Conservation (phyloP, 2,888 invertebrate genomes). For the Omphaloscelis lunosa region DNA sequence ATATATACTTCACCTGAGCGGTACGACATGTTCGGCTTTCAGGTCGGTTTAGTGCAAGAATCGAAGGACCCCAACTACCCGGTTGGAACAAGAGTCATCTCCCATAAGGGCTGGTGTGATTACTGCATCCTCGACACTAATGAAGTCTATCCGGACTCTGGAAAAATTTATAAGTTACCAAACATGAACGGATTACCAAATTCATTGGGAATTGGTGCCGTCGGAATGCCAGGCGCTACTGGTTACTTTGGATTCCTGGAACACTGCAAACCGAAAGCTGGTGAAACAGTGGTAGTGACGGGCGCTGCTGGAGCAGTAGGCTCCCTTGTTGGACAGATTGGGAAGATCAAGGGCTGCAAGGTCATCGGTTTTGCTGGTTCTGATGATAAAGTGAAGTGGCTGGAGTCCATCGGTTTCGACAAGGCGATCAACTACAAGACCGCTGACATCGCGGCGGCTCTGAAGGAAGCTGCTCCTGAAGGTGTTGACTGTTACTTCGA, state of each 20-base stretch:
- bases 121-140: constrained; percentile 60
- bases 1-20: constrained; percentile 69
- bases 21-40: constrained; percentile 76
- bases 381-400: constrained; percentile 93
- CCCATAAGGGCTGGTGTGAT: constrained; percentile 80
- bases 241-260: constrained; percentile 94
- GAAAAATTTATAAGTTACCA: constrained; percentile 84
- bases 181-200: constrained; percentile 90
- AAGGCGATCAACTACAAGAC: constrained; percentile 94
- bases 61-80: constrained; percentile 91
- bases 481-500: constrained; percentile 94
- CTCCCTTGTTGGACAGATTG: constrained; percentile 94
- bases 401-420: constrained; percentile 93
- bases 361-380: constrained; percentile 94
- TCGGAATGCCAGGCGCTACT: constrained; percentile 93
- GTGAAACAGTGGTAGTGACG: constrained; percentile 91
- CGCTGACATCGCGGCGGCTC: constrained; percentile 88
- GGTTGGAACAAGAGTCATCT: constrained; percentile 91
- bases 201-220: constrained; percentile 90
- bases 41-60: constrained; percentile 88
- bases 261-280: constrained; percentile 93
- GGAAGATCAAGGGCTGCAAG: constrained; percentile 91
- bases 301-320: constrained; percentile 95
- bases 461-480: constrained; percentile 82
- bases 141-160: constrained; percentile 47